Percentiles rank a stretch among this genome's conserved stretches.
These are phyloP conservation scores for Achatina immaculata DNA, from an alignment of 1,140 invertebrate genomes.

Conservation along the genomic window DNA sequence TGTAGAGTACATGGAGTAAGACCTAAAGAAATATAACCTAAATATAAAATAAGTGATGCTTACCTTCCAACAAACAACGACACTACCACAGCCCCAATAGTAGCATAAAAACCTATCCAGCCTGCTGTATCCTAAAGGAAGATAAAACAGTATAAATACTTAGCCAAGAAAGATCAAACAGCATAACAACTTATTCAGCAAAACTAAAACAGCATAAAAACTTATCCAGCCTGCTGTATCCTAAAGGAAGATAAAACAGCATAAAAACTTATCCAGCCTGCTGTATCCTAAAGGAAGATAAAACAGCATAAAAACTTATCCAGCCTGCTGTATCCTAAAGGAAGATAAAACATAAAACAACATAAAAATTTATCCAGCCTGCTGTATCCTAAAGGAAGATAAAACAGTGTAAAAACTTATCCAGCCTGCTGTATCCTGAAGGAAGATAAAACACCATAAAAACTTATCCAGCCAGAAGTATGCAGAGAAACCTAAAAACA, in stretches of 20 bases:
- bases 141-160: not conserved
- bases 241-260: no score
- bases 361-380: constrained; percentile 36
- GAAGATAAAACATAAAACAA: not conserved
- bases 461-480: not conserved
- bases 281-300: no score
- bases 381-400: not conserved
- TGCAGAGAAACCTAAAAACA: no score
- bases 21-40: no score
- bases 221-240: no score
- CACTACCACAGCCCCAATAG: constrained; percentile 3
- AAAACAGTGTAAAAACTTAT: not conserved
- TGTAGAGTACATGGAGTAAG: no score
- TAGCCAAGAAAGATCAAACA: not conserved
- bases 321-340: constrained; percentile 17
- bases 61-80: constrained; percentile 29
- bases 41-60: not conserved
- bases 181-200: not conserved
- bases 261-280: no score
- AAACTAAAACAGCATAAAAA: not conserved
- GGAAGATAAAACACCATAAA: not conserved
- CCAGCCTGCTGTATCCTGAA: constrained; percentile 11
- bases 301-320: constrained; percentile 36
- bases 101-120: constrained; percentile 37
- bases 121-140: constrained; percentile 5